Conservation (phyloP, 2,797 vertebrate genomes). For the Cheirogaleus major region DNA sequence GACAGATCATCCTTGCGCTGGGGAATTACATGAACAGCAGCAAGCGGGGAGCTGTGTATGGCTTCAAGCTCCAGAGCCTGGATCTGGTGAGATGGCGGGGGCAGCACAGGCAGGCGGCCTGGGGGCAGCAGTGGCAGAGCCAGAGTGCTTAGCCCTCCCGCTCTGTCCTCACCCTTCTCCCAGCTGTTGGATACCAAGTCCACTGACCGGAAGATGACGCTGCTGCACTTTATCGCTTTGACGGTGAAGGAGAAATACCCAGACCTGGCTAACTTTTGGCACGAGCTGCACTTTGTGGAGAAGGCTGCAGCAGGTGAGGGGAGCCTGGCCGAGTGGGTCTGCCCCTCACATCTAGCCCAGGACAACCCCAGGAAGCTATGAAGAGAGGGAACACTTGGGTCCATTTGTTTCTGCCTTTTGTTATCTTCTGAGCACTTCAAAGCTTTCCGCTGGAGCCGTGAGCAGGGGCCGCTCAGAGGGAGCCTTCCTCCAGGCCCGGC, state of each 20-base stretch:
- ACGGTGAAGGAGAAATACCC: conserved; percentile 96
- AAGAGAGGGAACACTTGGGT: conserved; percentile 9
- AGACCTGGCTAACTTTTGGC: conserved; percentile 94
- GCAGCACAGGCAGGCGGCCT: not conserved
- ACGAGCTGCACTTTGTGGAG: conserved; percentile 96
- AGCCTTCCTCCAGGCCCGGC: not conserved
- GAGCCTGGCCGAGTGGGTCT: not conserved
- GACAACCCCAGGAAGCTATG: conserved; percentile 45
- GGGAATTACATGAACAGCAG: conserved; percentile 99
- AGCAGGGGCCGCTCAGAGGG: not conserved
- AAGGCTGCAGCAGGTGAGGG: conserved; percentile 95
- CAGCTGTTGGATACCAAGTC: conserved; percentile 98
- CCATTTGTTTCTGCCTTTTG: conserved; percentile 48
- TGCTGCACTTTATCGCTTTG: conserved; percentile 97
- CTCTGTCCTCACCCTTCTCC: not conserved
- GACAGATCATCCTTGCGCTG: conserved; percentile 95
- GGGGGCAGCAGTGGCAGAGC: not conserved
- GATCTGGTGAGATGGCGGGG: conserved; percentile 91
- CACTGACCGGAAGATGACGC: conserved; percentile 96
- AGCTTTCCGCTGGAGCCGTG: conserved; percentile 36
- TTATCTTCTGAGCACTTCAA: conserved; percentile 42
- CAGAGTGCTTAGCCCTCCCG: not conserved
- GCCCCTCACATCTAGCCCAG: not conserved
- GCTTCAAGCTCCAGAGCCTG: conserved; percentile 97
- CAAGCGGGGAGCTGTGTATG: conserved; percentile 96